Evolutionary conservation across 1,140 invertebrate species (phyloP).

Genomic region (Parapsyche elsis): DNA sequence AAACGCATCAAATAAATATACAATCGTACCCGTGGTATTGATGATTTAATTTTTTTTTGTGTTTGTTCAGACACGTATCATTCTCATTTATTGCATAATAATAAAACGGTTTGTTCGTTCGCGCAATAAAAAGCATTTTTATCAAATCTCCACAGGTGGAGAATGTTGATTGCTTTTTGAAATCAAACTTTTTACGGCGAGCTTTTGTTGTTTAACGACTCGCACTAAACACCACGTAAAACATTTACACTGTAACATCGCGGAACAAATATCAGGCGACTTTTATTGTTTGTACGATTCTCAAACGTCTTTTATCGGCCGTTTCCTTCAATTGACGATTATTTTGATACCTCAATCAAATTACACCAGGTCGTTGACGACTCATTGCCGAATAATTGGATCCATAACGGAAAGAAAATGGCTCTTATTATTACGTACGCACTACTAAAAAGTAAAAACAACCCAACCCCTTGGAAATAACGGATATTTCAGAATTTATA

Average conservation of each 20-base stretch:
- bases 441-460: too few species aligned
- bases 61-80: too few species aligned
- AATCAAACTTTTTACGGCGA: conserved; percentile 31
- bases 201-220: conserved; percentile 31
- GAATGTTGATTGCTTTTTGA: conserved; percentile 24
- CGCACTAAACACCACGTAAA: conserved; percentile 5
- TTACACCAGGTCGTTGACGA: too few species aligned
- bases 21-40: too few species aligned
- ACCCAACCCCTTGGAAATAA: too few species aligned
- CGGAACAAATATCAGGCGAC: conserved; percentile 6
- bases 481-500: too few species aligned
- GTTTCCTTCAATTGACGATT: background rate
- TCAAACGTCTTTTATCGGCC: background rate
- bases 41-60: background rate
- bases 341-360: too few species aligned
- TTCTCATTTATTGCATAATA: conserved; percentile 16
- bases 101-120: conserved; percentile 11
- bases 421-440: too few species aligned
- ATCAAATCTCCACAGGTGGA: background rate
- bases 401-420: too few species aligned
- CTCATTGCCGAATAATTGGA: too few species aligned
- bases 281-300: background rate
- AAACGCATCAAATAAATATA: background rate
- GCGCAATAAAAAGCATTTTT: conserved; percentile 13
- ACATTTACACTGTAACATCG: conserved; percentile 20